Conservation (phyloP, 2,797 vertebrate species). For the Pangasius larnaudii region DNA sequence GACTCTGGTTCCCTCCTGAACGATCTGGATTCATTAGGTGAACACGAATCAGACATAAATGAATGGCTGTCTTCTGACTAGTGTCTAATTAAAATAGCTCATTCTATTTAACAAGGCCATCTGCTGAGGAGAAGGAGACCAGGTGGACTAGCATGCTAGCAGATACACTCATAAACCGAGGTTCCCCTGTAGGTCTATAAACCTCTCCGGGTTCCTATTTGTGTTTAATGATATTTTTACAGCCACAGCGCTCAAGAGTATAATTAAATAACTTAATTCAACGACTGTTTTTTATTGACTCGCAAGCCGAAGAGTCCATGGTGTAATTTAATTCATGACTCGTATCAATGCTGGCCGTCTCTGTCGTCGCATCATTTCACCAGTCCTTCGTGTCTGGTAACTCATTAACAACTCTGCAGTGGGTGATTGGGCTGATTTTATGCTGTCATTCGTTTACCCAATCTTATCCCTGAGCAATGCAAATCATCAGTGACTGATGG, state of each 20-base stretch:
- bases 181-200: slow-evolving; percentile 52
- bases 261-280: slow-evolving; percentile 52
- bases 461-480: not conserved
- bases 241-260: slow-evolving; percentile 40
- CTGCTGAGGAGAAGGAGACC: slow-evolving; percentile 69
- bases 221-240: slow-evolving; percentile 56
- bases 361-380: slow-evolving; percentile 14
- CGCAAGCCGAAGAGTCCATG: slow-evolving; percentile 40
- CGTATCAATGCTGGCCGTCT: slow-evolving; percentile 34
- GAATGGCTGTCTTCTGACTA: slow-evolving; percentile 62
- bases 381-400: slow-evolving; percentile 32
- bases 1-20: not conserved
- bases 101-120: slow-evolving; percentile 76
- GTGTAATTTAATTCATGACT: slow-evolving; percentile 51
- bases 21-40: slow-evolving; percentile 9
- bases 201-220: slow-evolving; percentile 41
- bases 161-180: slow-evolving; percentile 59
- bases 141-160: slow-evolving; percentile 67
- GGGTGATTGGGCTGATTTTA: slow-evolving; percentile 37
- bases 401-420: slow-evolving; percentile 44
- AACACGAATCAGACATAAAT: slow-evolving; percentile 8
- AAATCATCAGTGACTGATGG: slow-evolving; percentile 10
- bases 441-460: slow-evolving; percentile 24
- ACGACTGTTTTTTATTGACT: slow-evolving; percentile 45
- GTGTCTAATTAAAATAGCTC: slow-evolving; percentile 75